Evolutionary conservation across 2,888 invertebrate species (phyloP), one percentile per base, ranked within the genome.

Genomic region (Torymus texanus): DNA sequence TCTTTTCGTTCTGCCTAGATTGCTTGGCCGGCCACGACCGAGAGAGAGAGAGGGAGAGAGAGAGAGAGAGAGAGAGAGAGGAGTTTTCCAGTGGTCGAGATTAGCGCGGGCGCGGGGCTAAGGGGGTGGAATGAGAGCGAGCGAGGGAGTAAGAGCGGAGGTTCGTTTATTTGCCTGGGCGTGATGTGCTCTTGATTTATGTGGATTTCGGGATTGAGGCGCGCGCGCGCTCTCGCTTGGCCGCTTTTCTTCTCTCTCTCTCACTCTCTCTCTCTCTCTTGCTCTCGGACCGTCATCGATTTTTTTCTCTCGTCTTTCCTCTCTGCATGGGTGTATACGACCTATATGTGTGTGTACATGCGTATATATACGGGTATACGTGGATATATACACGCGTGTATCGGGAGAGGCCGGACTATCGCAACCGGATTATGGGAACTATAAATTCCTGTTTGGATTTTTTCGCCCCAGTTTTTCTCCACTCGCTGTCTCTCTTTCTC

Each of bases 121-220:
- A 41, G 41, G 5, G 53, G 12, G 24, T 21, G 21, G 18, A n/a
- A 16, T 59, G 11, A n/a, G 59, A 18, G 29, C 16, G 24, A 3
- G 50, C 12, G 50, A n/a, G 53, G 18, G 67, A 51, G 53, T 4
- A 18, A 59, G 29, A 24, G 62, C 51, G 59, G 11, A 51, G 65
- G 14, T 61, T 67, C 59, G 70, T 71, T 77, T 77, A 72, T 77
- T 77, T 63, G 59, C 77, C 71, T 70, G 71, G 58, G 58, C 66
- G 59, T 66, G 71, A 77, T 77, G 71, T 58, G 29, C 71, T 77
- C 77, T 66, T 77, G 71, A 77, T 77, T 72, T 72, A 77, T 77
- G 59, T 71, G 65, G 53, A 77, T 77, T 77, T 77, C 71, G 24
- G 59, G 53, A 77, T 59, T 66, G 56, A 63, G 29, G 56, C 55